These are phyloP conservation scores for Arenaria interpres DNA, from an alignment of 2,113 vertebrate genomes.

Conservation along the genomic window DNA sequence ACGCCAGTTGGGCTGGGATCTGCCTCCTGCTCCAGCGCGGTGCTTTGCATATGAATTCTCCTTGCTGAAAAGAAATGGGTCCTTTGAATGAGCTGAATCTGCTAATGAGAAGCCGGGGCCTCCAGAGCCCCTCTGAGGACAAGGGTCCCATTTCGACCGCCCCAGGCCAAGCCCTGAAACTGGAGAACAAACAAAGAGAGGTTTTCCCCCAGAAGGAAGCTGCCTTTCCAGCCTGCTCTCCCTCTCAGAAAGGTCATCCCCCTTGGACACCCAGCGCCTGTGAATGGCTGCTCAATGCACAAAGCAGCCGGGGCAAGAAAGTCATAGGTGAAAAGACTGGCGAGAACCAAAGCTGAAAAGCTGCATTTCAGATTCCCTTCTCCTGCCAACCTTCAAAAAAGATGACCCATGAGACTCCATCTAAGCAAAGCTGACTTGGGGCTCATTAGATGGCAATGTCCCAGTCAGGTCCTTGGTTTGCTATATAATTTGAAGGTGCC, in stretches of 20 bases:
- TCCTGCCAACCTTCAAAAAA: background rate
- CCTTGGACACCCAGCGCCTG: background rate
- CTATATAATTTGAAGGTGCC: background rate
- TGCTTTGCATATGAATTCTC: conserved; percentile 67
- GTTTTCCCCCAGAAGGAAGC: conserved; percentile 6
- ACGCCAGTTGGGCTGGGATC: background rate
- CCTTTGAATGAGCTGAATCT: conserved; percentile 60
- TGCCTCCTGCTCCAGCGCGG: accelerated
- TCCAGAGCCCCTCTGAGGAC: conserved; percentile 37
- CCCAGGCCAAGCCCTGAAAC: conserved; percentile 29
- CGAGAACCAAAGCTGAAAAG: background rate
- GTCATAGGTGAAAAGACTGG: background rate
- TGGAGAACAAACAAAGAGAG: background rate
- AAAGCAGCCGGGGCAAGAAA: background rate
- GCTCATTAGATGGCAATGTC: background rate
- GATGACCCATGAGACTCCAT: background rate
- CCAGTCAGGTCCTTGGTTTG: background rate
- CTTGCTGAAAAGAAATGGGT: conserved; percentile 32
- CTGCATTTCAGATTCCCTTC: background rate
- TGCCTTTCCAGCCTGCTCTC: conserved; percentile 6
- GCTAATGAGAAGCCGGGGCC: conserved; percentile 47
- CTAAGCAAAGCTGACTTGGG: background rate
- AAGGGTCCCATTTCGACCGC: background rate
- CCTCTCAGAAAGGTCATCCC: conserved; percentile 12
- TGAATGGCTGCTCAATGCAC: background rate